Conservation (phyloP, 1,140 invertebrate genomes). For the Pogonus chalceus region DNA sequence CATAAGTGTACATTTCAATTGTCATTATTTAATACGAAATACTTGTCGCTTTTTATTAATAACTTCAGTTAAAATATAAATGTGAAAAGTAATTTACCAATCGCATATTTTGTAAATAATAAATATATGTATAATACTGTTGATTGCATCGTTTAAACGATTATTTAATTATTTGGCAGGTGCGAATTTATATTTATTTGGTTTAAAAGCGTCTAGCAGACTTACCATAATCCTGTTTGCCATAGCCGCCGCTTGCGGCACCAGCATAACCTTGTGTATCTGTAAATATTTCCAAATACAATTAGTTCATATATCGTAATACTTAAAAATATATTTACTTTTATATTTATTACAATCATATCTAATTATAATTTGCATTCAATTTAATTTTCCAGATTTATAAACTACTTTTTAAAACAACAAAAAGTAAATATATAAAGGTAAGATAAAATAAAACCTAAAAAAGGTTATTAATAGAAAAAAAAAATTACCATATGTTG, state of each 20-base stretch:
- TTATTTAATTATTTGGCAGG: too few relatives aligned
- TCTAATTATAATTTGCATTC: neutral
- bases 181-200: too few relatives aligned
- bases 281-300: slow-evolving; percentile 12
- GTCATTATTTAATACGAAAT: too few relatives aligned
- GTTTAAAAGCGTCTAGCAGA: slow-evolving; percentile 2
- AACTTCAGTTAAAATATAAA: too few relatives aligned
- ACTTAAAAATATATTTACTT: neutral
- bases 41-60: too few relatives aligned
- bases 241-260: slow-evolving; percentile 5
- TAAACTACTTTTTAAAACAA: neutral
- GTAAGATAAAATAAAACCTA: neutral
- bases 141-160: too few relatives aligned
- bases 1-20: too few relatives aligned
- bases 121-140: too few relatives aligned
- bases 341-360: neutral
- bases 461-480: neutral
- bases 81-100: too few relatives aligned
- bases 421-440: neutral
- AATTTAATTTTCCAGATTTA: neutral
- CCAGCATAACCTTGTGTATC: slow-evolving; percentile 8
- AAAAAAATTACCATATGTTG: slow-evolving; percentile 16
- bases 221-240: slow-evolving; percentile 11
- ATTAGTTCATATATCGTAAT: slow-evolving; percentile 10
- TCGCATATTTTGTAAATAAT: too few relatives aligned